These are phyloP conservation scores for Drosophila leonis DNA, from an alignment of 2,888 invertebrate species.

Conservation along the genomic window DNA sequence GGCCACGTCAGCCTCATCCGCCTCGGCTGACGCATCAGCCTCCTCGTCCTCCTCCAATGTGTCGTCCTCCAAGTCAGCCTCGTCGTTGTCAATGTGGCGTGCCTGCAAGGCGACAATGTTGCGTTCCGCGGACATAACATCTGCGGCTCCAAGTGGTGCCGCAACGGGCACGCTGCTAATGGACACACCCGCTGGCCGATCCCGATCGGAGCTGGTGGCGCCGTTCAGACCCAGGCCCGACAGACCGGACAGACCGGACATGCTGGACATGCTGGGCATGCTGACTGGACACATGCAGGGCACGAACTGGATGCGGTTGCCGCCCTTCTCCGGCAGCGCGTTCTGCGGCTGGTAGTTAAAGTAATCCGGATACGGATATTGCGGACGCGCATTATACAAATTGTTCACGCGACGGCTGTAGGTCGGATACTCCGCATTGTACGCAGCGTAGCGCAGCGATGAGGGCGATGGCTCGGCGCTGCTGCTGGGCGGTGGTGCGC, in stretches of 20 bases:
- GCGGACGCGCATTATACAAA: conserved; percentile 77
- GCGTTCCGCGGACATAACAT: conserved; percentile 13
- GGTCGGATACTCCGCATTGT: conserved; percentile 72
- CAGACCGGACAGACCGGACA: conserved; percentile 24
- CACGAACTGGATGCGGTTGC: conserved; percentile 78
- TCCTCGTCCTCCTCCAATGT: conserved; percentile 26
- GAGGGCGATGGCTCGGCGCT: conserved; percentile 49
- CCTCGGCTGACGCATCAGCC: conserved; percentile 16
- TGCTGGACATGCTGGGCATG: conserved; percentile 55
- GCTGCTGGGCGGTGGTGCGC: conserved; percentile 42
- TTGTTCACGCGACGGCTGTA: conserved; percentile 80
- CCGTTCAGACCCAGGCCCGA: conserved; percentile 13
- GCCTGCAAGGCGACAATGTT: conserved; percentile 47
- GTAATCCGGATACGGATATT: conserved; percentile 84
- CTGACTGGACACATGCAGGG: conserved; percentile 84
- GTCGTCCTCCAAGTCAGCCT: conserved; percentile 34
- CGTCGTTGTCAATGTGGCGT: conserved; percentile 48
- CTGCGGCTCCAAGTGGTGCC: conserved; percentile 2
- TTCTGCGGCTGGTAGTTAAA: conserved; percentile 67
- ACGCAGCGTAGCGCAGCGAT: conserved; percentile 32
- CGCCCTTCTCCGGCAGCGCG: conserved; percentile 45
- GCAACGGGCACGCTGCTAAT: conserved; percentile 25
- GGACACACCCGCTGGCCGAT: conserved; percentile 36
- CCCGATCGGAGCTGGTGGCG: conserved; percentile 34
- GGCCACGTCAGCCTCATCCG: conserved; percentile 1